Conservation (phyloP, 1,140 invertebrate species). For the Drosophila busckii region DNA sequence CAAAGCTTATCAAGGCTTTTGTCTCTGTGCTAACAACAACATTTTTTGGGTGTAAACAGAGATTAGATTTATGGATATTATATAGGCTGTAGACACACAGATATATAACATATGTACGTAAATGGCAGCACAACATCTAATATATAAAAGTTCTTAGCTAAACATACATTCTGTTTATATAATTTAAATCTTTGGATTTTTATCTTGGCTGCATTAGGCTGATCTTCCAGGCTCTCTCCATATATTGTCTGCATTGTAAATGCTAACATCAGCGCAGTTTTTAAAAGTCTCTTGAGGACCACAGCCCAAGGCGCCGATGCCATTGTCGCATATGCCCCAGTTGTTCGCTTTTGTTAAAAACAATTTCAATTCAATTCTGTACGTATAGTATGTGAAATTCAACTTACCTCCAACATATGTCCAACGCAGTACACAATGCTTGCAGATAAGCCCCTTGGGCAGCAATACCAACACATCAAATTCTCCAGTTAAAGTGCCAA, state of each 20-base stretch:
- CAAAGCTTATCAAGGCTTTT: too few species aligned
- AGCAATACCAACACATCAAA: slow-evolving; percentile 79
- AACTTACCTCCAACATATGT: slow-evolving; percentile 80
- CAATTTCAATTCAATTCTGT: background rate
- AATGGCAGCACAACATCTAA: too few species aligned
- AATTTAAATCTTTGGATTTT: too few species aligned
- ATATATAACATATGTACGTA: too few species aligned
- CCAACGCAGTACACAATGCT: slow-evolving; percentile 85
- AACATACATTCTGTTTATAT: too few species aligned
- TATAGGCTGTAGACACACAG: too few species aligned
- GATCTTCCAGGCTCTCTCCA: slow-evolving; percentile 42
- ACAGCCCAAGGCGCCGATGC: slow-evolving; percentile 80
- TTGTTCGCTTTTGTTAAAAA: slow-evolving; percentile 79
- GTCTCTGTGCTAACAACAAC: too few species aligned
- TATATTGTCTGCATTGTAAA: slow-evolving; percentile 77
- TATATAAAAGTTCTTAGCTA: too few species aligned
- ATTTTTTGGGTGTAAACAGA: too few species aligned
- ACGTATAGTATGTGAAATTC: too few species aligned
- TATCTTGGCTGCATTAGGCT: too few species aligned
- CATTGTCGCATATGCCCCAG: slow-evolving; percentile 81
- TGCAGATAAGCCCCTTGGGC: slow-evolving; percentile 81
- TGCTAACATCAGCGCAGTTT: slow-evolving; percentile 84
- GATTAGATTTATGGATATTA: too few species aligned
- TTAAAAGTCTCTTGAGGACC: slow-evolving; percentile 85
- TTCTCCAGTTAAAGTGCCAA: slow-evolving; percentile 51